A percentile compares a stretch with the other conserved stretches of the same genome.
phyloP scores from a whole-genome alignment of 1,140 invertebrate species.

The Gerris buenoi region DNA sequence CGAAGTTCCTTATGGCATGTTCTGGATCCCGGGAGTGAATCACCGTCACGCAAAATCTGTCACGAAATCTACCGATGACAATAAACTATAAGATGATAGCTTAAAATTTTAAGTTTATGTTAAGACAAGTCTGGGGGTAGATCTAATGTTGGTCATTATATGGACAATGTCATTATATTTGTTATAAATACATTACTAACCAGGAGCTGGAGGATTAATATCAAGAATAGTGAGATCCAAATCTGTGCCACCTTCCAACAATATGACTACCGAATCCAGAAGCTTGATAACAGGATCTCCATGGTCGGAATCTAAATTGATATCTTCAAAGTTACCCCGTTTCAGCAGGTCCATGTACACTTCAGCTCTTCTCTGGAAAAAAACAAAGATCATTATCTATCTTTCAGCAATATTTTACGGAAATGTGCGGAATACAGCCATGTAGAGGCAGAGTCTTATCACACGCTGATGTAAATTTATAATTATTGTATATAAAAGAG shows the following conservation, averaged over 20 bases:
- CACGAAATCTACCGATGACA: too few species aligned
- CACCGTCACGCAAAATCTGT: too few species aligned
- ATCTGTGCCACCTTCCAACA: conserved; percentile 92
- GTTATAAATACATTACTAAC: conserved; percentile 4
- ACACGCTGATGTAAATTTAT: neutral
- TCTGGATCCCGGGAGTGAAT: too few species aligned
- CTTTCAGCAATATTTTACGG: neutral
- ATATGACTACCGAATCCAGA: conserved; percentile 90
- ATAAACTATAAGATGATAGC: too few species aligned
- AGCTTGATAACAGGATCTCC: conserved; percentile 72
- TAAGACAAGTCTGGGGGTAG: too few species aligned
- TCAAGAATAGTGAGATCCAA: conserved; percentile 78
- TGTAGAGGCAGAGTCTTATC: neutral
- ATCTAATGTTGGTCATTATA: too few species aligned
- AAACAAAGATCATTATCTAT: too few species aligned
- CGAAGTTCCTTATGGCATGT: too few species aligned
- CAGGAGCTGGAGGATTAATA: conserved; percentile 3
- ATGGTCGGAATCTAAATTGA: conserved; percentile 75
- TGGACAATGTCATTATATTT: too few species aligned
- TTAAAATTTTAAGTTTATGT: too few species aligned
- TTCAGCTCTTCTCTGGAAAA: conserved; percentile 61
- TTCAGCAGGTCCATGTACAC: conserved; percentile 79
- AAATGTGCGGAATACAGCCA: neutral
- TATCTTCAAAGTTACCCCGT: conserved; percentile 51
- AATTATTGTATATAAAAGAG: neutral